These are phyloP conservation scores for Ornithorhynchus anatinus DNA, from an alignment of 2,113 vertebrate species.

Conservation along the genomic window DNA sequence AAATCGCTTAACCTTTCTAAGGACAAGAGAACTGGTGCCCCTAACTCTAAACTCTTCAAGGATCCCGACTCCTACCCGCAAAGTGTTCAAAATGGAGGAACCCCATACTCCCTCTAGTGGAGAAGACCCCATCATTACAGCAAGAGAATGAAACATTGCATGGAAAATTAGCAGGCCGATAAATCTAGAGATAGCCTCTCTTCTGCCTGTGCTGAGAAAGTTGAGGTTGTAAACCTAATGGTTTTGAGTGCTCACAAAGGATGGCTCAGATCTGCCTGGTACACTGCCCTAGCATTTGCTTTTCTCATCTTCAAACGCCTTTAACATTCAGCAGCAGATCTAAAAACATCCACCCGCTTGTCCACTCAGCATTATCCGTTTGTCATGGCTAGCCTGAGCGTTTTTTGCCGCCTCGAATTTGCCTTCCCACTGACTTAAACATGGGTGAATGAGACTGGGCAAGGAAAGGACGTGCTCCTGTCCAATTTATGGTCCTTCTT, in stretches of 20 bases:
- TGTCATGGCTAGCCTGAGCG: too few species aligned
- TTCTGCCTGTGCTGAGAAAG: not conserved
- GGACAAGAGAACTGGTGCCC: not conserved
- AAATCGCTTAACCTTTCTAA: not conserved
- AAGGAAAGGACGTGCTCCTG: too few species aligned
- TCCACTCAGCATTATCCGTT: not conserved
- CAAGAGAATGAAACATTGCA: not conserved
- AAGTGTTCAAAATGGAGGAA: not conserved
- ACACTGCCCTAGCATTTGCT: not conserved
- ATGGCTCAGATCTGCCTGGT: not conserved
- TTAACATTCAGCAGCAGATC: not conserved
- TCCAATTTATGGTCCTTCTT: too few species aligned
- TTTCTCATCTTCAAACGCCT: not conserved
- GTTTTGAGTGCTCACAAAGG: accelerated
- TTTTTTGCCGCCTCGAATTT: too few species aligned
- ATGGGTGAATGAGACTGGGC: not conserved
- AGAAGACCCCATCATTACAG: not conserved
- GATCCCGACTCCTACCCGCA: not conserved
- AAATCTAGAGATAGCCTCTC: conserved; percentile 4
- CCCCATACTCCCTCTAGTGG: conserved; percentile 21
- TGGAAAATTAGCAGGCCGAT: not conserved
- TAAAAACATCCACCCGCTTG: not conserved
- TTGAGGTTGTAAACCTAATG: not conserved
- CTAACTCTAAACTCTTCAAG: not conserved
- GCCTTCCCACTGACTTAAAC: not conserved